Evolutionary conservation across 2,113 vertebrate genomes (phyloP).

Genomic region (Python bivittatus): DNA sequence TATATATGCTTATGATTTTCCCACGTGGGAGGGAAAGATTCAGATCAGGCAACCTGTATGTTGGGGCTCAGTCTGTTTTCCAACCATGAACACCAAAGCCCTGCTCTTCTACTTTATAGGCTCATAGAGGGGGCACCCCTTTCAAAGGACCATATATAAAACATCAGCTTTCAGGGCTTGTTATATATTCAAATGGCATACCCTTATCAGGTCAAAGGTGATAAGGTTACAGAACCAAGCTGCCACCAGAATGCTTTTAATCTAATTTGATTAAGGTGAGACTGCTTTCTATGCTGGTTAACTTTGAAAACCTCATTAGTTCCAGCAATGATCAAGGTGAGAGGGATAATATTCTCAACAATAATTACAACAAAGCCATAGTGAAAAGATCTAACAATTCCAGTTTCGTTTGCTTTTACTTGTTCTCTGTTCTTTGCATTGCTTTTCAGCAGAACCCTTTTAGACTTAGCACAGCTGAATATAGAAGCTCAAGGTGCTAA

Average conservation of each 20-base stretch:
- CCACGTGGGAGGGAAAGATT: background rate
- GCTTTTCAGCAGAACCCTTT: constrained; percentile 7
- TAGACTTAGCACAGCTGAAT: background rate
- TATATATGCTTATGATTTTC: background rate
- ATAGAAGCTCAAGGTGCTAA: constrained; percentile 5
- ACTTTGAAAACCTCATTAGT: background rate
- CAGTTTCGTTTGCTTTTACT: background rate
- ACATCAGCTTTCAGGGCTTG: background rate
- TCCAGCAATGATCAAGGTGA: constrained; percentile 8
- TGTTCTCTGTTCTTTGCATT: background rate
- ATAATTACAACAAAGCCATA: background rate
- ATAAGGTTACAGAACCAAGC: background rate
- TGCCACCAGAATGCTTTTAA: background rate
- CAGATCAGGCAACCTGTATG: background rate
- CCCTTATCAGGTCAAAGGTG: background rate
- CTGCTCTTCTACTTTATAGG: background rate
- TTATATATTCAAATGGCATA: background rate
- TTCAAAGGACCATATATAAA: background rate
- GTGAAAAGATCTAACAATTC: background rate
- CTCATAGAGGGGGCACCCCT: background rate
- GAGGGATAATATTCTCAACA: background rate
- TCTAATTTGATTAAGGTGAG: background rate
- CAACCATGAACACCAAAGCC: background rate
- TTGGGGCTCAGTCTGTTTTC: too few species aligned
- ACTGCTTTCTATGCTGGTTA: background rate